Evolutionary conservation across 2,888 invertebrate genomes (phyloP), one percentile per base, ranked within the genome.

Genomic region (Brachynemurus nebulosus): DNA sequence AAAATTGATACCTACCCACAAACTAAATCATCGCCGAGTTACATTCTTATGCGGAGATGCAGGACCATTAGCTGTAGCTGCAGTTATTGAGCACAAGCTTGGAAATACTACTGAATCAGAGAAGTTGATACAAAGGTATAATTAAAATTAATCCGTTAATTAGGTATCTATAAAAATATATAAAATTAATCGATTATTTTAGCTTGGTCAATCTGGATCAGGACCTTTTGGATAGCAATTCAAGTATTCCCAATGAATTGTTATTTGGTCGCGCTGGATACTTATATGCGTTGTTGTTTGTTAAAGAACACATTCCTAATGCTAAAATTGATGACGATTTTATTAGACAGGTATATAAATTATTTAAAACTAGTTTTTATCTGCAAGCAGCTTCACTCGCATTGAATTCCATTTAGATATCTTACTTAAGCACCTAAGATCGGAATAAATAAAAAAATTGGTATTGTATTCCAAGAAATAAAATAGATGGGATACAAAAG

Each of bases 181-280:
- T 23, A 42, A 30, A 35, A 39, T 27, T 5, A 12, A 16, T 37
- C 8, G 12, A 25, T 25, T 40, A 18, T 56, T 67, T 36, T 59
- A 82, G 82, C 54, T 61, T 84, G 23, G 65, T 71, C 52, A 59
- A 67, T 11, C 56, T 83, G 45, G 65, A 69, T 44, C 63, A 69
- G 40, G 63, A 72, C 51, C 69, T 79, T 41, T 59, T 74, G 51
- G 65, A 71, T 44, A 65, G 72, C 34, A 58, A 59, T 39, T 60
- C 63, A 17, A 68, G 70, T 49, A 55, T 75, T 41, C 80, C 88
- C 0, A 84, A 91, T 70, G 92, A 92, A 65, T 63, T 89, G 45
- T 68, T 93, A 25, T 90, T 86, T 68, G 92, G 93, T 4, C 71
- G 86, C 57, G 74, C 76, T 51, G 92, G 92, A 16, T 91, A 86